A percentile compares a stretch with the other conserved stretches of the same genome.
These are phyloP conservation scores for Lepidotrigona ventralis DNA, from an alignment of 1,140 invertebrate species.

Conservation along the genomic window DNA sequence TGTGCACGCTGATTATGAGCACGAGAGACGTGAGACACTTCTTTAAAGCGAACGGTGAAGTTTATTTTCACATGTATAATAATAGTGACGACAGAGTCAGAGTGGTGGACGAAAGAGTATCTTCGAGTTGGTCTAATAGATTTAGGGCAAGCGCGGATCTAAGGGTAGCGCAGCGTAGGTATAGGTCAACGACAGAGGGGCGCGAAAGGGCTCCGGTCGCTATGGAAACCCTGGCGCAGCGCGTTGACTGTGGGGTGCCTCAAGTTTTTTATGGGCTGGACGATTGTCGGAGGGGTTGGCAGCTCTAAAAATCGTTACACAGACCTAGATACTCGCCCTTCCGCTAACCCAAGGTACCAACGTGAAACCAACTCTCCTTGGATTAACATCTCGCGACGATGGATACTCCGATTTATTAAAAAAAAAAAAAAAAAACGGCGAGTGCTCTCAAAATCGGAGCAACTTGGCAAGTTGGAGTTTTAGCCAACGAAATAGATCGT, in stretches of 20 bases:
- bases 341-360: not conserved
- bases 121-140: constrained; percentile 49
- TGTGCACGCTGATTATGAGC: too few species aligned
- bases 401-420: too few species aligned
- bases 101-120: constrained; percentile 17
- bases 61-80: constrained; percentile 19
- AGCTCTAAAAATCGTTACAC: constrained; percentile 76
- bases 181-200: constrained; percentile 52
- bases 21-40: not conserved
- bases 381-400: too few species aligned
- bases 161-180: constrained; percentile 56
- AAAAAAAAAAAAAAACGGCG: too few species aligned
- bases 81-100: constrained; percentile 10
- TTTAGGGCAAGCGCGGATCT: constrained; percentile 48
- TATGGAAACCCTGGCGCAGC: constrained; percentile 72
- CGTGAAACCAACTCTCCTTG: too few species aligned
- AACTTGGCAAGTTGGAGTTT: too few species aligned
- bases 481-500: too few species aligned
- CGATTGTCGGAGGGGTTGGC: constrained; percentile 71
- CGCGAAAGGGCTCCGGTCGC: constrained; percentile 71
- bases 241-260: constrained; percentile 71
- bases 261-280: constrained; percentile 73
- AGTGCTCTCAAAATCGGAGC: too few species aligned
- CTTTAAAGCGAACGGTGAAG: not conserved
- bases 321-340: constrained; percentile 70